Percentiles rank a stretch among this genome's conserved stretches.
Conservation (phyloP, 1,140 invertebrate species). For the Apolygus lucorum region DNA sequence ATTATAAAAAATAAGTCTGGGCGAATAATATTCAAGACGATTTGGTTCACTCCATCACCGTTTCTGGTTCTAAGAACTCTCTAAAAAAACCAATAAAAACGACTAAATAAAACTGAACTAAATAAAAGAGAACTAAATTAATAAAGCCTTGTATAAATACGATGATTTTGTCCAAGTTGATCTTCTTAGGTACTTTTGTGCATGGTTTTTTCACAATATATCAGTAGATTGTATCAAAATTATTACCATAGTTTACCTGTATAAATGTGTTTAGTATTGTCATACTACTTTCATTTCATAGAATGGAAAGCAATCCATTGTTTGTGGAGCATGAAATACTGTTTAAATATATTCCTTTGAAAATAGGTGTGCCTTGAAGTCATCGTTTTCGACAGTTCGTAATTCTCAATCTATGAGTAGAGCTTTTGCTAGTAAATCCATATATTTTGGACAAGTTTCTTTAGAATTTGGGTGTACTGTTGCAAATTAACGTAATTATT, state of each 20-base stretch:
- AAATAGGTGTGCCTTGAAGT: conserved; percentile 18
- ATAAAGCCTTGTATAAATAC: conserved; percentile 16
- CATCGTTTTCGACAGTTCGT: neutral
- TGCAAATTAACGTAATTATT: neutral
- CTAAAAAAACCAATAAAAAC: conserved; percentile 18
- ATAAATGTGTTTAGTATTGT: conserved; percentile 19
- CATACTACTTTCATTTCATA: conserved; percentile 16
- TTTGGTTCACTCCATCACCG: too few relatives aligned
- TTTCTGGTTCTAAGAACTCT: too few relatives aligned
- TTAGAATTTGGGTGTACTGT: neutral
- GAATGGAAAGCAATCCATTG: conserved; percentile 21
- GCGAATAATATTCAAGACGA: conserved; percentile 11
- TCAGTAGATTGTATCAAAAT: conserved; percentile 20
- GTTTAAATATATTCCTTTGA: neutral
- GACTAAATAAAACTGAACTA: conserved; percentile 10
- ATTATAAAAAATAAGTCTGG: neutral
- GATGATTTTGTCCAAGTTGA: conserved; percentile 23
- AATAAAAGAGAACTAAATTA: neutral
- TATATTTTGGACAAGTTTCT: conserved; percentile 2
- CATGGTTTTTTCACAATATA: conserved; percentile 23
- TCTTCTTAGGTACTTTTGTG: conserved; percentile 27
- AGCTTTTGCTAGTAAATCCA: conserved; percentile 12
- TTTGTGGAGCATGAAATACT: conserved; percentile 20
- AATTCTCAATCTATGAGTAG: neutral
- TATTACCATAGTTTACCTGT: conserved; percentile 18